Conservation (phyloP, 2,888 invertebrate species). For the Xestia sexstrigata region DNA sequence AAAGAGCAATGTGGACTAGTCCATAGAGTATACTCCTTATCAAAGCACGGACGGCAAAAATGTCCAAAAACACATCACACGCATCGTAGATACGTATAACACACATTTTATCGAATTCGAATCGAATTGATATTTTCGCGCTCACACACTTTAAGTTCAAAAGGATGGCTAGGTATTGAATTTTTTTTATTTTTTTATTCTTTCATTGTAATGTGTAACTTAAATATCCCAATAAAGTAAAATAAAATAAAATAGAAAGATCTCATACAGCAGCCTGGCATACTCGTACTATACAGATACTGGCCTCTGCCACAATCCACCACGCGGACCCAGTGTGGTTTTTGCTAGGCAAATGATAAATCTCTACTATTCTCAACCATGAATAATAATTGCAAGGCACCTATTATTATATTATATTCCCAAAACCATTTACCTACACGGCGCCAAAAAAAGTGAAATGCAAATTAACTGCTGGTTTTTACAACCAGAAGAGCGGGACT, state of each 20-base stretch:
- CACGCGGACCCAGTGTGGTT: not conserved
- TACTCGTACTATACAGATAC: not conserved
- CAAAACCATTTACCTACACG: constrained; percentile 15
- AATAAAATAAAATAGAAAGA: no score
- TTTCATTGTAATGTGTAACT: no score
- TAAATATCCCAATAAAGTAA: no score
- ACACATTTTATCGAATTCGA: no score
- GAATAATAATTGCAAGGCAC: no score
- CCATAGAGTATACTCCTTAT: no score
- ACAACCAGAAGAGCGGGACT: constrained; percentile 70
- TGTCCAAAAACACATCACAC: no score
- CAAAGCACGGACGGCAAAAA: not conserved
- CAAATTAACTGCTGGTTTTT: constrained; percentile 80
- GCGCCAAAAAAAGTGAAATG: constrained; percentile 23
- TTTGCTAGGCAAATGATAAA: not conserved
- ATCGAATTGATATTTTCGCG: no score
- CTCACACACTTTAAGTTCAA: no score
- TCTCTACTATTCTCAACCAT: not conserved
- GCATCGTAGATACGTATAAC: no score
- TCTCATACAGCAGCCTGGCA: not conserved
- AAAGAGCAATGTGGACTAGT: not conserved
- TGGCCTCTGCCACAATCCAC: not conserved
- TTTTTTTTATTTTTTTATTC: no score
- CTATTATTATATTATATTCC: not conserved
- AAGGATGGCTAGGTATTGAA: no score